Evolutionary conservation across 2,113 vertebrate species (phyloP).

Genomic region (Sylvietta virens): DNA sequence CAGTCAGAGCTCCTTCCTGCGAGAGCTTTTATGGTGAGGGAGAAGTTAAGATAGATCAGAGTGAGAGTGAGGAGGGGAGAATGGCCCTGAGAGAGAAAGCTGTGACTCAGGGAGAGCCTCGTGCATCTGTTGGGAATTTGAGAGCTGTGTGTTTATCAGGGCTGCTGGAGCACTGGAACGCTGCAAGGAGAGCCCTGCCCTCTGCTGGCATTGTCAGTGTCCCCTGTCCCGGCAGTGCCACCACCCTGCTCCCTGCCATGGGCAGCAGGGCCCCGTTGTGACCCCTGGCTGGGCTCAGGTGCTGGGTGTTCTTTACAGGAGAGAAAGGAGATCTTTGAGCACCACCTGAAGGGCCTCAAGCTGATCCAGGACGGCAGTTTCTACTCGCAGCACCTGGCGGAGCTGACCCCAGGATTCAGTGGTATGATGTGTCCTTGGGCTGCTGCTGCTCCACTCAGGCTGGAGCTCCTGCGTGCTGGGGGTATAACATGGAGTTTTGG

Average conservation of each 20-base stretch:
- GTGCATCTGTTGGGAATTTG: not conserved
- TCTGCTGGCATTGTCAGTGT: not conserved
- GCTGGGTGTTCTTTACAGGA: slow-evolving; percentile 72
- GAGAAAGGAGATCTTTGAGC: slow-evolving; percentile 94
- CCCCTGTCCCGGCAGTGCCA: not conserved
- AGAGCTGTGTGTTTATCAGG: not conserved
- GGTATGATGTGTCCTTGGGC: slow-evolving; percentile 68
- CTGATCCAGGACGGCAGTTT: slow-evolving; percentile 82
- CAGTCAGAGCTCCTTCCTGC: not conserved
- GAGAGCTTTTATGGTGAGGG: not conserved
- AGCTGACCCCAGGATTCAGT: slow-evolving; percentile 95
- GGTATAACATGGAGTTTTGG: not conserved
- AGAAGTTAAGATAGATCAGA: not conserved
- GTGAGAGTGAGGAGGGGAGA: not conserved
- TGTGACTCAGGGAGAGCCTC: not conserved
- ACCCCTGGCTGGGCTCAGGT: not conserved
- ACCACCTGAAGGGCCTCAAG: slow-evolving; percentile 92
- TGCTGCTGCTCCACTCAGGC: not conserved
- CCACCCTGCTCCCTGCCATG: not conserved
- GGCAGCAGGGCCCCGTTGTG: fast-evolving
- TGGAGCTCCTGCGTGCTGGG: not conserved
- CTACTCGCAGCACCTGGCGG: slow-evolving; percentile 91
- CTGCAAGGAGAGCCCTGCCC: slow-evolving; percentile 41
- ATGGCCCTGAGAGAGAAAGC: slow-evolving; percentile 5
- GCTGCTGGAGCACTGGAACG: not conserved